A percentile compares a stretch with the other conserved stretches of the same genome.
phyloP scores from a whole-genome alignment of 2,113 vertebrate genomes.

The Ammospiza caudacuta region DNA sequence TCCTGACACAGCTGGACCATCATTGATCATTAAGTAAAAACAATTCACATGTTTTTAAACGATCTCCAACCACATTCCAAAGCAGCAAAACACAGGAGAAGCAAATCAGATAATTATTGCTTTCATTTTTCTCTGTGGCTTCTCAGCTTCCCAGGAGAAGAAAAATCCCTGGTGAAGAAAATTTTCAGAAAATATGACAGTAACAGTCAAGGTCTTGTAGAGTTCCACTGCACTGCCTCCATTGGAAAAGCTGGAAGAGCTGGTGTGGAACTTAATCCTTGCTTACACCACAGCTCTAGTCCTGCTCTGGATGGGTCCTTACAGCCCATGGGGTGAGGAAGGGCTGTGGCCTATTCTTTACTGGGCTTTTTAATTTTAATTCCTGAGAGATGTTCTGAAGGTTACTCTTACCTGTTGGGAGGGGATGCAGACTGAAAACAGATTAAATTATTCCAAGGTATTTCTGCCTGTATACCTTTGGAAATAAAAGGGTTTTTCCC shows the following conservation, averaged over 20 bases:
- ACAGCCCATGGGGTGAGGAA: background rate
- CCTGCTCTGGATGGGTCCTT: background rate
- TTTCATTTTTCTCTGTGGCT: no score
- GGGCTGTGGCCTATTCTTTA: background rate
- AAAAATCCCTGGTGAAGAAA: no score
- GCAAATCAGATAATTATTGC: no score
- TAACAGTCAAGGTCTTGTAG: rapidly evolving
- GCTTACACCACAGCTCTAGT: background rate
- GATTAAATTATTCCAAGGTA: background rate
- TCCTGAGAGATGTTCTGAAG: rapidly evolving
- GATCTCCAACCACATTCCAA: no score
- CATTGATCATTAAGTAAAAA: no score
- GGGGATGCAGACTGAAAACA: background rate
- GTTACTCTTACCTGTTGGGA: background rate
- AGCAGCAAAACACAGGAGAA: no score
- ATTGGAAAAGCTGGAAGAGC: background rate
- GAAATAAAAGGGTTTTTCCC: background rate
- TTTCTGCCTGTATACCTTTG: background rate
- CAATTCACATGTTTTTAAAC: no score
- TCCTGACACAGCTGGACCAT: no score
- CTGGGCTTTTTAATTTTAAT: background rate
- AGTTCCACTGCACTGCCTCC: background rate
- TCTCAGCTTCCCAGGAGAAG: no score
- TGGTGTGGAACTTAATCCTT: background rate
- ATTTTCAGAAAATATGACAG: no score